phyloP scores from a whole-genome alignment of 2,888 invertebrate genomes.

The Scelioninae gen. 1 region DNA sequence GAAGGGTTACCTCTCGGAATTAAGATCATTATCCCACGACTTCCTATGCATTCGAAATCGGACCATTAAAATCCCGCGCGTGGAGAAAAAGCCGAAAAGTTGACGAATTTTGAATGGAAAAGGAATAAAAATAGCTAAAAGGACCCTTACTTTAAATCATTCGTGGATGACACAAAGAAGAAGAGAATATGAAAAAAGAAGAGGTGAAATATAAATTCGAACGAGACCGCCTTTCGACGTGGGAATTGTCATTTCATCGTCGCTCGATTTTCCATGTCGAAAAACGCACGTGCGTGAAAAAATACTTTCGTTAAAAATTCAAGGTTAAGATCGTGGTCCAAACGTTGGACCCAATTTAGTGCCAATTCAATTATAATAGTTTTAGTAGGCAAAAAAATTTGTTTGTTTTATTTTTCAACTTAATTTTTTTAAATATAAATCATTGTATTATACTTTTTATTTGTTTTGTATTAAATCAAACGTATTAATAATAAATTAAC shows the following conservation, averaged over 20 bases:
- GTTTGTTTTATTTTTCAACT: no score
- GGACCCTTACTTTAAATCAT: conserved; percentile 40
- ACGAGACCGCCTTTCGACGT: conserved; percentile 41
- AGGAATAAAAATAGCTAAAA: conserved; percentile 30
- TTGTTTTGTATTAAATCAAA: no score
- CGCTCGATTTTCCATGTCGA: conserved; percentile 60
- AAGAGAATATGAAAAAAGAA: conserved; percentile 9
- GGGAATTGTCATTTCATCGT: conserved; percentile 65
- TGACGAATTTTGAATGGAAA: conserved; percentile 35
- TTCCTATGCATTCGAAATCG: conserved; percentile 39
- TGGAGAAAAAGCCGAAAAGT: conserved; percentile 17
- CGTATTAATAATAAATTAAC: no score
- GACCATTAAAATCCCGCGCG: conserved; percentile 12
- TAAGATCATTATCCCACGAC: conserved; percentile 40
- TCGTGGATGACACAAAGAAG: conserved; percentile 33
- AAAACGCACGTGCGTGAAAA: conserved; percentile 66
- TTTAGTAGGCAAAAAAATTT: no score
- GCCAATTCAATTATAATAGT: no score
- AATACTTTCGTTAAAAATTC: conserved; percentile 59
- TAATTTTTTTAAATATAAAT: no score
- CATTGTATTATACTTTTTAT: no score
- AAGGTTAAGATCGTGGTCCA: conserved; percentile 20
- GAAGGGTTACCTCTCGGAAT: conserved; percentile 28
- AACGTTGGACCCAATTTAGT: conserved; percentile 46
- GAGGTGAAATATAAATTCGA: conserved; percentile 44